Conservation (phyloP, 2,888 invertebrate genomes). For the Baronia brevicornis region DNA sequence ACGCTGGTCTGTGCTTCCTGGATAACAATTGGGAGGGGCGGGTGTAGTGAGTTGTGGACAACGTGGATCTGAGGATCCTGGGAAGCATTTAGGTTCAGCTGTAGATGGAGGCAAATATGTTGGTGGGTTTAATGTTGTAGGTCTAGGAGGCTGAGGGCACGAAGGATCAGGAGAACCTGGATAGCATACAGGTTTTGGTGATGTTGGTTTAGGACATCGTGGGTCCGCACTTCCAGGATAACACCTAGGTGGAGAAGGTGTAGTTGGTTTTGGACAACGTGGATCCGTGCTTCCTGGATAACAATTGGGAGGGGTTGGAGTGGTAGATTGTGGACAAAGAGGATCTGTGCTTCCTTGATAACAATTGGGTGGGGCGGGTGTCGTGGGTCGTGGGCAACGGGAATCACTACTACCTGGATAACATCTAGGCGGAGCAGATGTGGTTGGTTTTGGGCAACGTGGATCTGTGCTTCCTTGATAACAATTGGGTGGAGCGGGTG, state of each 20-base stretch:
- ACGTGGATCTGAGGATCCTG: constrained; percentile 17
- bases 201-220: constrained; percentile 23
- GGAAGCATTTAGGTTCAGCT: too few species aligned
- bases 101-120: constrained; percentile 30
- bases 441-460: constrained; percentile 31
- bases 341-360: constrained; percentile 34
- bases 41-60: constrained; percentile 34
- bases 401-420: constrained; percentile 22
- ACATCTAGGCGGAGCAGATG: constrained; percentile 21
- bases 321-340: constrained; percentile 25
- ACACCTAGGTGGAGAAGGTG: constrained; percentile 20
- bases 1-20: constrained; percentile 32
- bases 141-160: constrained; percentile 27
- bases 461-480: constrained; percentile 35
- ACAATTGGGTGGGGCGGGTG: constrained; percentile 26
- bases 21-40: too few species aligned
- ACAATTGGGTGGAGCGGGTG: constrained; percentile 25
- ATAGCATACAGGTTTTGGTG: constrained; percentile 22
- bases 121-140: constrained; percentile 22
- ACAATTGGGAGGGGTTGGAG: constrained; percentile 20
- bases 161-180: constrained; percentile 27
- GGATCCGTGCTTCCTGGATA: constrained; percentile 37
- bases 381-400: constrained; percentile 34
- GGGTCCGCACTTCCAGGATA: constrained; percentile 22
- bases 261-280: constrained; percentile 25